Evolutionary conservation across 1,140 invertebrate species (phyloP).

Genomic region (Choristoneura fumiferana): DNA sequence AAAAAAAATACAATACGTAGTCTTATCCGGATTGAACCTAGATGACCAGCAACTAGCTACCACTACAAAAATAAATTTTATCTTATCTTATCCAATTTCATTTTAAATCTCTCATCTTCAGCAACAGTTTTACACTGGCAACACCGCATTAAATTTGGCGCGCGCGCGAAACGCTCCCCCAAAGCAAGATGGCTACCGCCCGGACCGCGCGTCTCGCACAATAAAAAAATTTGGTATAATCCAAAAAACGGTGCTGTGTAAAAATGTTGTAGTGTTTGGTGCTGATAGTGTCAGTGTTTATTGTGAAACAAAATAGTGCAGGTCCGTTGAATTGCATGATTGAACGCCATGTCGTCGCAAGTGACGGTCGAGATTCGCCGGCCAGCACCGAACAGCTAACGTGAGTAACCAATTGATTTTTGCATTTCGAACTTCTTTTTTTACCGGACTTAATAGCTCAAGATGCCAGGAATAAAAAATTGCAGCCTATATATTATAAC

Average conservation of each 20-base stretch:
- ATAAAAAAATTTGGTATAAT: slow-evolving; percentile 31
- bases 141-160: slow-evolving; percentile 54
- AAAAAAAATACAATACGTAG: no score
- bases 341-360: slow-evolving; percentile 58
- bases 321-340: slow-evolving; percentile 70
- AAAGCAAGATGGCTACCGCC: slow-evolving; percentile 64
- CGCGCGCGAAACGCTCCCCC: slow-evolving; percentile 66
- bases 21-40: no score
- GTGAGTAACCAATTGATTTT: slow-evolving; percentile 44
- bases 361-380: slow-evolving; percentile 66
- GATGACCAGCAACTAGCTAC: no score
- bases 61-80: no score
- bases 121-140: slow-evolving; percentile 26
- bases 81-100: not conserved
- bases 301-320: slow-evolving; percentile 48
- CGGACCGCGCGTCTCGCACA: slow-evolving; percentile 55
- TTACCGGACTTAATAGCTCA: not conserved
- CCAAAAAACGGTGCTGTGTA: slow-evolving; percentile 33
- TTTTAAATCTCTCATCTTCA: not conserved
- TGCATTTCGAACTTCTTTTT: not conserved
- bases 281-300: slow-evolving; percentile 39
- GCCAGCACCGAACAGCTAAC: slow-evolving; percentile 72
- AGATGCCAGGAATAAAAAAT: no score
- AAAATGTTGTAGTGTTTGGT: slow-evolving; percentile 64
- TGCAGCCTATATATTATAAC: no score